Evolutionary conservation across 2,888 invertebrate species (phyloP), one percentile per base, ranked within the genome.

Genomic region (Eupelmus urozonus): DNA sequence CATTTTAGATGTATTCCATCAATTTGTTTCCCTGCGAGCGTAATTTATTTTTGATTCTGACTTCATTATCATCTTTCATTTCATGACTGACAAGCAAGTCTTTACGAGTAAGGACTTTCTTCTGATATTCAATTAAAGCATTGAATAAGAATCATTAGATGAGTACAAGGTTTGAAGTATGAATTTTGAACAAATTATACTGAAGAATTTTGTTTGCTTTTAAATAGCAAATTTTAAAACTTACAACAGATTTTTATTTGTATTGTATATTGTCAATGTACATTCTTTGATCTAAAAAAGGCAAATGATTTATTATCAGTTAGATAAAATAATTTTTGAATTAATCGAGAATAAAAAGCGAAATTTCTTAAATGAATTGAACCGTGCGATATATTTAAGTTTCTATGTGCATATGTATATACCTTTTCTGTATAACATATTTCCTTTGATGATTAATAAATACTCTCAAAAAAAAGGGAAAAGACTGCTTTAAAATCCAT

Each of bases 1-100:
- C 90, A 98, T 99, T 87, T 91, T 98, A 81, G 97, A 98, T 90
- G 96, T 98, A 76, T 99, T 98, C 92, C 97, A 98, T 87, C 98
- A 99, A 90, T 99, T 99, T 90, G 95, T 97, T 81, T 97, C 98
- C 63, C 92, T 99, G 42, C 93, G 95, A 69, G 93, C 95, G 49
- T 96, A 92, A 71, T 45, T 66, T 65, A 73, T 16, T 62, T 13
- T 45, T 70, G 25, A 65, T 60, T 71, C 69, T 40, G 13, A 59
- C 62, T 45, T 70, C 25, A 25, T 53, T 25, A 27, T 69, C 25
- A 67, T n/a, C n/a, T n/a, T n/a, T n/a, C 34, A 67, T 73, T 55
- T 78, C n/a, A 55, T 29, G 75, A 78, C 62, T 76, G 53, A 78
- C 53, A 27, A 57, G 11, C 45, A 62, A 70, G 60, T 18, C 59